Conservation (phyloP, 2,113 vertebrate genomes). For the Thryonomys swinderianus region DNA sequence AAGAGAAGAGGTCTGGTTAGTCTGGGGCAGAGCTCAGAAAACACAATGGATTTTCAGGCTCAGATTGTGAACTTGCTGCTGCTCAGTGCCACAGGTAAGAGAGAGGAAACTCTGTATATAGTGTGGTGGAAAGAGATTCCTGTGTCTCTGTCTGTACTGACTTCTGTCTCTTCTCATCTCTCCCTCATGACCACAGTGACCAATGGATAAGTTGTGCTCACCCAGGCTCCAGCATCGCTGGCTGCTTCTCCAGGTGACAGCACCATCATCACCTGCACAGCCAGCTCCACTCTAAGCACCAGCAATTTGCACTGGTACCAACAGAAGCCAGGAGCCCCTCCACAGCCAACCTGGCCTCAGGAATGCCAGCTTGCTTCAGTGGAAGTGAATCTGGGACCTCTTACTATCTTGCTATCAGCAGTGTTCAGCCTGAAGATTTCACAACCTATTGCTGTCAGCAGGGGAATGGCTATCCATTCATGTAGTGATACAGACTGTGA, state of each 20-base stretch:
- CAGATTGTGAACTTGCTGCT: neutral
- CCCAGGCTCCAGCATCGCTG: too few relatives aligned
- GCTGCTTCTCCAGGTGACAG: too few relatives aligned
- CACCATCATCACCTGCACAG: too few relatives aligned
- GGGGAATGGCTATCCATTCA: neutral
- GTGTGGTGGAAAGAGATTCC: too few relatives aligned
- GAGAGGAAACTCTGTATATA: too few relatives aligned
- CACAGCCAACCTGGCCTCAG: neutral
- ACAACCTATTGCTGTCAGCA: neutral
- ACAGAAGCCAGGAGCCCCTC: neutral
- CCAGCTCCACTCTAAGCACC: too few relatives aligned
- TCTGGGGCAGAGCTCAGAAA: neutral
- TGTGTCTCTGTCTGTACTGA: too few relatives aligned
- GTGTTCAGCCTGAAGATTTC: neutral
- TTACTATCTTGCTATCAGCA: neutral
- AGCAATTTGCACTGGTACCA: neutral
- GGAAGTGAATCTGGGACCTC: neutral
- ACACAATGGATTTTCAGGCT: too few relatives aligned
- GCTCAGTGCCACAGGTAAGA: neutral
- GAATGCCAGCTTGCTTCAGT: neutral
- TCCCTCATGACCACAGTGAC: too few relatives aligned
- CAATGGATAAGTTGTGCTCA: neutral
- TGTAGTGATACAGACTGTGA: too few relatives aligned
- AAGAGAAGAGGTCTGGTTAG: neutral
- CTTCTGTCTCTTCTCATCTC: too few relatives aligned